A percentile compares a stretch with the other conserved stretches of the same genome.
Conservation (phyloP, 2,797 vertebrate species). For the Melanotaenia pygmaea region DNA sequence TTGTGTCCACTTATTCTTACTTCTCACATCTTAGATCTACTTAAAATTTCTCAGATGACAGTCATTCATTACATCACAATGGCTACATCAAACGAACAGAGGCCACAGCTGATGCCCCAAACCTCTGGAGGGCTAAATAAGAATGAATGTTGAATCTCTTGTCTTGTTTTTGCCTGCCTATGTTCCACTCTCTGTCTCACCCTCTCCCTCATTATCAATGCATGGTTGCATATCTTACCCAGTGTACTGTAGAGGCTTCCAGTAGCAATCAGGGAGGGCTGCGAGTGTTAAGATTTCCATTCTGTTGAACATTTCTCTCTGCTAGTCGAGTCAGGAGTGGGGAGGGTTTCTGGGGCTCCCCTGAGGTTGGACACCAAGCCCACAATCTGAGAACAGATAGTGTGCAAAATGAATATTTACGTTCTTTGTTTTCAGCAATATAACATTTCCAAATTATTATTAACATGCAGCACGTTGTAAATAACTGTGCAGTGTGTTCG, state of each 20-base stretch:
- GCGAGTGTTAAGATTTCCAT: slow-evolving; percentile 81
- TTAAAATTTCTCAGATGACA: slow-evolving; percentile 8
- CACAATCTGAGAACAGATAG: slow-evolving; percentile 76
- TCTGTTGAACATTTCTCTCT: slow-evolving; percentile 78
- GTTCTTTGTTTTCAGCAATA: slow-evolving; percentile 37
- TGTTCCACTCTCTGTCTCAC: slow-evolving; percentile 24
- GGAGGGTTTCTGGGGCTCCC: slow-evolving; percentile 69
- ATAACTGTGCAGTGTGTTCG: slow-evolving; percentile 21
- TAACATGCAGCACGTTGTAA: slow-evolving; percentile 20
- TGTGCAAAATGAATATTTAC: slow-evolving; percentile 74
- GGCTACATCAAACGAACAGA: slow-evolving; percentile 42
- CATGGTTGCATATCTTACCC: slow-evolving; percentile 76
- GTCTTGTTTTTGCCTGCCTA: slow-evolving; percentile 37
- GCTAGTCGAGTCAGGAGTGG: slow-evolving; percentile 54
- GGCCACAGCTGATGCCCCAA: slow-evolving; percentile 24
- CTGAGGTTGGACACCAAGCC: slow-evolving; percentile 75
- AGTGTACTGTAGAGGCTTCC: slow-evolving; percentile 82
- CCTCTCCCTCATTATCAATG: slow-evolving; percentile 77
- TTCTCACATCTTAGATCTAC: slow-evolving; percentile 18
- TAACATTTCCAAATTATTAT: slow-evolving; percentile 54
- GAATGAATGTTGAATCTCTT: slow-evolving; percentile 49
- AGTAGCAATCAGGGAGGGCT: slow-evolving; percentile 75
- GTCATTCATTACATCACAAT: slow-evolving; percentile 46
- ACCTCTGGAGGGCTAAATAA: slow-evolving; percentile 49
- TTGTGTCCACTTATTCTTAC: slow-evolving; percentile 33